These are phyloP conservation scores for Ostrea edulis DNA, from an alignment of 1,140 invertebrate species.

Conservation along the genomic window DNA sequence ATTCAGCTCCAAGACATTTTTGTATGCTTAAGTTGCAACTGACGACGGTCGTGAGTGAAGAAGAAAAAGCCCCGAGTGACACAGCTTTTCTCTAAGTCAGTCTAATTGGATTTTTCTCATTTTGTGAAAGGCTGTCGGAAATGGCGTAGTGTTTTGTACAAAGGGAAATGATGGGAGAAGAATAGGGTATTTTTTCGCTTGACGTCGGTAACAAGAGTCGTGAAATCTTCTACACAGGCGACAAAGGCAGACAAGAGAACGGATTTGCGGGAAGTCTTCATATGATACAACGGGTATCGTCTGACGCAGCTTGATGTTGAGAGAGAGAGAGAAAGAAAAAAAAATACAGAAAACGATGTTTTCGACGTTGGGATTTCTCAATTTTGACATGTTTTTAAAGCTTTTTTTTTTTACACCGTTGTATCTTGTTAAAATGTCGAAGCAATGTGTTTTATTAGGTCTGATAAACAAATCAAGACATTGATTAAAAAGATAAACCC, in stretches of 20 bases:
- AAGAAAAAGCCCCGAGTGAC: neutral
- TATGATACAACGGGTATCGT: neutral
- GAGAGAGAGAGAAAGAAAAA: constrained; percentile 12
- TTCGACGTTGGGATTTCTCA: neutral
- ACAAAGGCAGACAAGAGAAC: constrained; percentile 26
- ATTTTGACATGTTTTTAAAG: neutral
- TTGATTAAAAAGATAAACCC: constrained; percentile 15
- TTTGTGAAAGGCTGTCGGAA: neutral
- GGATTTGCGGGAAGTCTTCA: constrained; percentile 12
- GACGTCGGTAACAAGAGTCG: constrained; percentile 23
- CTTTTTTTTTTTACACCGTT: neutral
- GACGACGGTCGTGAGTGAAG: neutral
- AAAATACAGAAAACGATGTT: neutral
- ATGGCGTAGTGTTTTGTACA: neutral
- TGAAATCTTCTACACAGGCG: constrained; percentile 13
- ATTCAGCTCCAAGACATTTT: neutral
- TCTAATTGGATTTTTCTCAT: constrained; percentile 30
- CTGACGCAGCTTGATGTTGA: neutral
- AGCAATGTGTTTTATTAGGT: neutral
- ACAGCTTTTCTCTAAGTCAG: neutral
- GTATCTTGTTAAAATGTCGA: constrained; percentile 35
- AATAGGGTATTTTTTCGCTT: constrained; percentile 32
- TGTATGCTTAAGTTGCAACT: neutral
- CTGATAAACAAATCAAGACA: constrained; percentile 36
- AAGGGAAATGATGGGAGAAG: constrained; percentile 20